Conservation (phyloP, 2,797 vertebrate genomes). For the Telmatherina bonti region DNA sequence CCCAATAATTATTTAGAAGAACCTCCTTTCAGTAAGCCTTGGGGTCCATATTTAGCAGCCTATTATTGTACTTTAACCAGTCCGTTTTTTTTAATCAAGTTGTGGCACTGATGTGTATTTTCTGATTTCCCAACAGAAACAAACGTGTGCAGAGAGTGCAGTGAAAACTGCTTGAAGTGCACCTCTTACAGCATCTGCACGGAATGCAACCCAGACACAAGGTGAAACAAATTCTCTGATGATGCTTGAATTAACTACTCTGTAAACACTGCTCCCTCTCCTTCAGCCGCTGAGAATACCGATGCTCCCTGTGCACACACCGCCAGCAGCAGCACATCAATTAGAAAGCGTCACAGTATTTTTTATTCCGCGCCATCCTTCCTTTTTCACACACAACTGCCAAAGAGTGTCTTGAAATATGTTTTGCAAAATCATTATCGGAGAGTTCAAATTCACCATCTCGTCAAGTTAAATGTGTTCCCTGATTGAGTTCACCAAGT, state of each 20-base stretch:
- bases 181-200: constrained; percentile 90
- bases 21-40: constrained; percentile 16
- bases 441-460: constrained; percentile 27
- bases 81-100: constrained; percentile 47
- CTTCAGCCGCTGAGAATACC: constrained; percentile 41
- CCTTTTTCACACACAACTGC: not conserved
- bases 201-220: constrained; percentile 91
- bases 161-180: constrained; percentile 92
- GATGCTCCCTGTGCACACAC: constrained; percentile 25
- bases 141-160: constrained; percentile 91
- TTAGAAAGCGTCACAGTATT: constrained; percentile 24
- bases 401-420: constrained; percentile 18
- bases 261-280: constrained; percentile 54
- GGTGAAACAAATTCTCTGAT: constrained; percentile 83
- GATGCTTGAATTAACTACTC: constrained; percentile 59
- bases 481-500: constrained; percentile 51
- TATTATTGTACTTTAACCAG: constrained; percentile 44
- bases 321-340: constrained; percentile 33
- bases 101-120: constrained; percentile 55
- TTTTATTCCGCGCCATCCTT: constrained; percentile 16
- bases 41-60: constrained; percentile 25
- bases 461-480: constrained; percentile 35
- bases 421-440: constrained; percentile 29
- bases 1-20: not conserved
- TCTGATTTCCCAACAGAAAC: constrained; percentile 84